Conservation (phyloP, 2,888 invertebrate species). For the Polymixis flavicincta region DNA sequence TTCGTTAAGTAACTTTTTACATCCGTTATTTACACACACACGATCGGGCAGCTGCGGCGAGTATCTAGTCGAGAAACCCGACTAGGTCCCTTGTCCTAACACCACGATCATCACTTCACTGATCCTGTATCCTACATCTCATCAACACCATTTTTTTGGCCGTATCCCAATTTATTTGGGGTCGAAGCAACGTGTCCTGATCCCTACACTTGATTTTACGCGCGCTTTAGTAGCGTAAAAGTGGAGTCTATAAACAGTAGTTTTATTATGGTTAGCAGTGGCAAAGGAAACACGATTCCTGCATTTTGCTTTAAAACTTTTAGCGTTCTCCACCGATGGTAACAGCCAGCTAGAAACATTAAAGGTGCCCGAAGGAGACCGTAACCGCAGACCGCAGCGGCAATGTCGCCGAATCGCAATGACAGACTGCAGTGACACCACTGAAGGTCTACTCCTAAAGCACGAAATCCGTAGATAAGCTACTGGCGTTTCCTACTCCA, state of each 20-base stretch:
- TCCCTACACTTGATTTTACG: background rate
- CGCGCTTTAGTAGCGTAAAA: conserved; percentile 29
- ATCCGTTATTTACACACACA: background rate
- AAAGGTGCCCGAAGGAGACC: background rate
- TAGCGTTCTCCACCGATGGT: background rate
- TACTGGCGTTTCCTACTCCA: too few species aligned
- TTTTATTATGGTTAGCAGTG: too few species aligned
- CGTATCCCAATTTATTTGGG: background rate
- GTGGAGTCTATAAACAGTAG: background rate
- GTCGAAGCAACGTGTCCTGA: background rate
- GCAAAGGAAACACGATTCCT: background rate
- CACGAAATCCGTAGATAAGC: too few species aligned
- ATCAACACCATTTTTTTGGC: background rate
- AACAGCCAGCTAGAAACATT: background rate
- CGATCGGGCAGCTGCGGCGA: too few species aligned
- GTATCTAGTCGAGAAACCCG: too few species aligned
- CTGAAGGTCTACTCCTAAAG: too few species aligned
- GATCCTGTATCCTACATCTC: background rate
- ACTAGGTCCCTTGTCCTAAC: background rate
- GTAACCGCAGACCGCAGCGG: background rate
- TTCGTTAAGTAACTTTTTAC: background rate
- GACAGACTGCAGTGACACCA: background rate
- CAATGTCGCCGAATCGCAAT: background rate
- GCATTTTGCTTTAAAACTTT: background rate
- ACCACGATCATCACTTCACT: too few species aligned